A percentile compares a stretch with the other conserved stretches of the same genome.
Conservation (phyloP, 2,797 vertebrate species). For the Varecia variegata region DNA sequence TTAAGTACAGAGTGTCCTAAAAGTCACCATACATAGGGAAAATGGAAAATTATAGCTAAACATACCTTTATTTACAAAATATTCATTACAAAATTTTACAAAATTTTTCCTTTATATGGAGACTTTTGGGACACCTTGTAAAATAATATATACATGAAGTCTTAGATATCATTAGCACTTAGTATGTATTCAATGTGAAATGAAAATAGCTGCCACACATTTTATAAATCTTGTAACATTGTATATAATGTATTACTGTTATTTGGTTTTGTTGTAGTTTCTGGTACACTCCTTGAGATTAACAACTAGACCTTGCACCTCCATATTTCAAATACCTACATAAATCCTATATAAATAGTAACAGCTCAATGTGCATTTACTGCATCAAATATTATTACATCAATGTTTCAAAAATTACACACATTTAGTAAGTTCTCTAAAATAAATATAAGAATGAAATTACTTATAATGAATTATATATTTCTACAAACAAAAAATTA, state of each 20-base stretch:
- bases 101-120: too few species aligned
- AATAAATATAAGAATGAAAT: conserved; percentile 5
- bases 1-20: neutral
- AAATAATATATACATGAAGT: neutral
- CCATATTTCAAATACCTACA: neutral
- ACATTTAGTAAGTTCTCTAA: neutral
- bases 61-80: too few species aligned
- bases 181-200: neutral
- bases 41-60: too few species aligned
- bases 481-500: neutral
- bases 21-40: too few species aligned
- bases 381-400: neutral
- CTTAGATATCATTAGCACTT: neutral
- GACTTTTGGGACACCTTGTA: too few species aligned
- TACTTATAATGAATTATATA: neutral
- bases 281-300: neutral
- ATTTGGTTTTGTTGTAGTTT: neutral
- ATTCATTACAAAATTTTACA: too few species aligned
- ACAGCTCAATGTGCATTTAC: neutral
- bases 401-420: neutral
- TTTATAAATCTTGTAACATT: neutral
- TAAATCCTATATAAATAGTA: neutral
- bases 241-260: neutral
- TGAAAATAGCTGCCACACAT: neutral
- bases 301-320: neutral